phyloP scores from a whole-genome alignment of 2,113 vertebrate genomes.

The Agelaius phoeniceus region DNA sequence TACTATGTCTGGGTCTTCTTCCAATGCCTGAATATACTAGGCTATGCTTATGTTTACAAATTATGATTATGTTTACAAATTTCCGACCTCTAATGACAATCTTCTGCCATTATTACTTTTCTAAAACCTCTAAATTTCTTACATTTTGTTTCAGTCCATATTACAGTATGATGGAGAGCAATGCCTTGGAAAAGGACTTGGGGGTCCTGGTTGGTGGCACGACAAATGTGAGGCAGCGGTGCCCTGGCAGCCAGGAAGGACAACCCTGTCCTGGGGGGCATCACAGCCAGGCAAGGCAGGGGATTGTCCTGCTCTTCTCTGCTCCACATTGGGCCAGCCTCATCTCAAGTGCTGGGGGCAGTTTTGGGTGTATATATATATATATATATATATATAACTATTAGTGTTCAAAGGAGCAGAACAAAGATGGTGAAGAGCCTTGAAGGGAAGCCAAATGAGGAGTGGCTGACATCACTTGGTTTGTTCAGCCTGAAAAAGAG shows the following conservation, averaged over 20 bases:
- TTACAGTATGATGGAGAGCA: not conserved
- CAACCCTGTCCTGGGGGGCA: accelerated
- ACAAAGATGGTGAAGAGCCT: not conserved
- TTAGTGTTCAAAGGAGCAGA: not conserved
- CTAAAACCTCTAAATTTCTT: not conserved
- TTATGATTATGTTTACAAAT: not conserved
- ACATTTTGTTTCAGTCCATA: not conserved
- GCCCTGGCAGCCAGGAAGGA: not conserved
- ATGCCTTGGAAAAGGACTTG: not conserved
- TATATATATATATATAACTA: too few relatives aligned
- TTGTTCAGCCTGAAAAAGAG: not conserved
- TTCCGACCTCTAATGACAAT: not conserved
- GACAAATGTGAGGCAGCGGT: accelerated
- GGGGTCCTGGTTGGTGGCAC: accelerated
- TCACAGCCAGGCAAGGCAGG: accelerated
- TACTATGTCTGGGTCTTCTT: not conserved
- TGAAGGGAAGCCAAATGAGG: not conserved
- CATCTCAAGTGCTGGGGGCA: accelerated
- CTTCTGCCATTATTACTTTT: not conserved
- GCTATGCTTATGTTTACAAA: not conserved
- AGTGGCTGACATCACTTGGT: not conserved
- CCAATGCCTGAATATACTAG: not conserved
- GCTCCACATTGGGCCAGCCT: accelerated
- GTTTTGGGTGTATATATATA: not conserved
- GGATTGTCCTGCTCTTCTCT: not conserved